Percentiles rank a stretch among this genome's conserved stretches.
Evolutionary conservation across 2,888 invertebrate genomes (phyloP).

Genomic region (Eupithecia insigniata): DNA sequence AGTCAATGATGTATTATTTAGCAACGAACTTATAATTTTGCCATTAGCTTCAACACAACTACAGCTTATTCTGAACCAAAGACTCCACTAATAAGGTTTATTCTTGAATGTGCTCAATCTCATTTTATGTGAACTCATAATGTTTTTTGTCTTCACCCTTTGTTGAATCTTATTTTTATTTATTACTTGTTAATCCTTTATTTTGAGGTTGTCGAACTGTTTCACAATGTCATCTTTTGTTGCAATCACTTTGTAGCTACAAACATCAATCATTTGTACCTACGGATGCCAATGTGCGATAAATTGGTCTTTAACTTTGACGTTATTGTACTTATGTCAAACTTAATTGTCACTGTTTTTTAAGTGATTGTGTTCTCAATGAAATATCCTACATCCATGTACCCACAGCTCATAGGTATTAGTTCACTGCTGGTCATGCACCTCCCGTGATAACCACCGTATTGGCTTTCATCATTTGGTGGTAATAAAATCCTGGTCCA

Average conservation of each 20-base stretch:
- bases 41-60: slow-evolving; percentile 13
- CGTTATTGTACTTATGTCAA: not conserved
- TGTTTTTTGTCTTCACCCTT: slow-evolving; percentile 36
- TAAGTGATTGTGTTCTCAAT: too few species aligned
- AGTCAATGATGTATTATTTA: slow-evolving; percentile 22
- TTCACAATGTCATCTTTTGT: slow-evolving; percentile 51
- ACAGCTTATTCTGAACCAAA: slow-evolving; percentile 6
- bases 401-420: too few species aligned
- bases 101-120: slow-evolving; percentile 12
- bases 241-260: slow-evolving; percentile 20
- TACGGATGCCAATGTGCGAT: not conserved
- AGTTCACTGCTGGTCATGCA: not conserved
- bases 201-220: slow-evolving; percentile 52
- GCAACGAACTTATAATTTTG: slow-evolving; percentile 23
- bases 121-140: slow-evolving; percentile 23
- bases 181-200: slow-evolving; percentile 50
- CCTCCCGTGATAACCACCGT: not conserved
- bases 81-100: not conserved
- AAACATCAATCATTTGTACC: slow-evolving; percentile 9
- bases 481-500: not conserved
- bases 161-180: slow-evolving; percentile 42
- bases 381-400: too few species aligned
- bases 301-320: slow-evolving; percentile 9
- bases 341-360: not conserved
- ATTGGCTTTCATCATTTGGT: not conserved